Evolutionary conservation across 2,888 invertebrate species (phyloP).

Genomic region (Paralinhomoeus sp.): DNA sequence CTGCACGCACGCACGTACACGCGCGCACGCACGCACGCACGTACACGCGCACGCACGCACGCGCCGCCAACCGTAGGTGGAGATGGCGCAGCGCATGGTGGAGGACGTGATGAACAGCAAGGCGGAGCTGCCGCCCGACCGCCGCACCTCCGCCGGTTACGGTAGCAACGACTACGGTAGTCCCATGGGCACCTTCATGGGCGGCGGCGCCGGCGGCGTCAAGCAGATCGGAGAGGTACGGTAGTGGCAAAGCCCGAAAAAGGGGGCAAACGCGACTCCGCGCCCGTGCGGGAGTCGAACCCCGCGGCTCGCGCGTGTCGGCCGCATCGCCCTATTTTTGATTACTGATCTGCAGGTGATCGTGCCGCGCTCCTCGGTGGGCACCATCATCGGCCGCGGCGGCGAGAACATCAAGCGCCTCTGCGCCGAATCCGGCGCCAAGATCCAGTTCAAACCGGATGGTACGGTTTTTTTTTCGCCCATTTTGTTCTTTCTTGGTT

Average conservation of each 20-base stretch:
- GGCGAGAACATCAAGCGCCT: conserved; percentile 96
- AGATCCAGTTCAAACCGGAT: conserved; percentile 53
- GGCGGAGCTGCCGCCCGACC: too few species aligned
- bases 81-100: conserved; percentile 69
- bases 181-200: conserved; percentile 30
- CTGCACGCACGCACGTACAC: too few species aligned
- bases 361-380: conserved; percentile 77
- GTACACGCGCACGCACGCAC: conserved; percentile 29
- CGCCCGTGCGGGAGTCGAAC: too few species aligned
- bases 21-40: too few species aligned
- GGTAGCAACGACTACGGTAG: conserved; percentile 20
- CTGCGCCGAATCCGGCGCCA: conserved; percentile 72
- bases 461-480: too few species aligned
- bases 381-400: conserved; percentile 86
- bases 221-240: conserved; percentile 8
- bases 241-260: too few species aligned
- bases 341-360: conserved; percentile 39
- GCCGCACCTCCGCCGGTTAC: conserved; percentile 12
- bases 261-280: too few species aligned
- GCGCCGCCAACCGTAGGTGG: too few species aligned
- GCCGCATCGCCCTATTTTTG: too few species aligned
- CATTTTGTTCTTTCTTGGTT: too few species aligned
- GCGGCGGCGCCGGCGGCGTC: conserved; percentile 26
- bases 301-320: too few species aligned
- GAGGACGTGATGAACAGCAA: conserved; percentile 38